Base-by-base conservation (phyloP, 2,797 vertebrate species). In the Fringilla coelebs region DNA sequence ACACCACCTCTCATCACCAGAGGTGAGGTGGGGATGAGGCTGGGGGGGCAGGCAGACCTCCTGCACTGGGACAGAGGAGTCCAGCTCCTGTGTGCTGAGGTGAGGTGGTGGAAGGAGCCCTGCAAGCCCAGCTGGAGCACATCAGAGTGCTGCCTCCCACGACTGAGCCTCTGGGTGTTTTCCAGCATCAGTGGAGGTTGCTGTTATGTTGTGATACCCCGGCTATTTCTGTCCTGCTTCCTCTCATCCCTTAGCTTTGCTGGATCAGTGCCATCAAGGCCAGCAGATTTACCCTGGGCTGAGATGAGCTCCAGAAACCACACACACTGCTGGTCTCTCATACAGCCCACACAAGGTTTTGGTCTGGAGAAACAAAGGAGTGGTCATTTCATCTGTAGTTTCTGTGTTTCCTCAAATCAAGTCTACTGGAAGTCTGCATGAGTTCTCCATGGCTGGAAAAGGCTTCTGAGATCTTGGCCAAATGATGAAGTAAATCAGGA, bases 191-290 rank as follows among this genome's bases (percentile, higher is more conserved):
- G 38, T 6, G 31, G 24, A 80, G 49, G 34, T 36, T 88, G 63
- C 54, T 46, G 4, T 71, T 63, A 16, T 0, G 0, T 63, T n/a
- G 84, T 85, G 65, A n/a, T 80, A 49, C 38, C 41, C 84, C 36
- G 40, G 75, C 91, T 95, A 82, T 95, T 95, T 89, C 72, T 94
- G 91, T 88, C 65, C 78, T 71, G 75, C 85, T 77, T 91, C 94
- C 32, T 96, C 68, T 94, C 79, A 74, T 79, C 72, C 71, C 52
- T 88, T 81, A 43, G 78, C 72, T 89, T 89, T 57, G 52, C 78
- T 94, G 93, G 87, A 67, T 57, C 87, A 36, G 24, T 0, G 65
- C 93, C 87, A 87, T 67, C 41, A 26, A 87, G 85, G 61, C 75
- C 85, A 82, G 60, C 24, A 92, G 92, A 85, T 89, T 94, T 88